Percentiles rank a stretch among this genome's conserved stretches.
Conservation (phyloP, 2,797 vertebrate species). For the Oophaga sylvatica region DNA sequence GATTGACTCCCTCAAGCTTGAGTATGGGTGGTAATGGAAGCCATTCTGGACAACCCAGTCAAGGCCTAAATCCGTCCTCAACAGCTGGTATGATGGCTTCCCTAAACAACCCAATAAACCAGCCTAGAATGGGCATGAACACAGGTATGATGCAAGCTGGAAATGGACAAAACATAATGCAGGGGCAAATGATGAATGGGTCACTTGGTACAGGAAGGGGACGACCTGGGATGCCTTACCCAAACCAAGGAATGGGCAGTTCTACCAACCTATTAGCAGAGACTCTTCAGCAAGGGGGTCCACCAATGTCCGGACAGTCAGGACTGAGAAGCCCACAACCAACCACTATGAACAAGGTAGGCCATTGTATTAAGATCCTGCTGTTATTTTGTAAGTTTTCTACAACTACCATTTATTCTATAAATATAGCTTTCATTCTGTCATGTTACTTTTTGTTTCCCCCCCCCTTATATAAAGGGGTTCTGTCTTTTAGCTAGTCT, state of each 20-base stretch:
- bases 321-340: constrained; percentile 88
- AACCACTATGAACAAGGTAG: constrained; percentile 83
- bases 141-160: constrained; percentile 78
- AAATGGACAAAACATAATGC: constrained; percentile 88
- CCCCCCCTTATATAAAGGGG: too few relatives aligned
- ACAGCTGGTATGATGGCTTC: constrained; percentile 76
- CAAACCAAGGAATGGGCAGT: constrained; percentile 82
- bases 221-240: constrained; percentile 80
- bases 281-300: constrained; percentile 86
- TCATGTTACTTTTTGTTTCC: too few relatives aligned
- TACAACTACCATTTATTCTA: too few relatives aligned
- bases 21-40: constrained; percentile 76
- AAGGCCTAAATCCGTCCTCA: constrained; percentile 62
- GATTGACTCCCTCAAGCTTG: constrained; percentile 82
- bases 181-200: constrained; percentile 94
- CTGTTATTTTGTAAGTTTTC: neutral
- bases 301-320: constrained; percentile 84
- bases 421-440: too few relatives aligned
- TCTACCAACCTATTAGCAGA: constrained; percentile 86
- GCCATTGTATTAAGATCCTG: neutral
- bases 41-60: constrained; percentile 75
- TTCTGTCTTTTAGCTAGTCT: too few relatives aligned
- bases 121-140: constrained; percentile 86
- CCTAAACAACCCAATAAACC: constrained; percentile 79
- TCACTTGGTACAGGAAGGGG: constrained; percentile 87